Evolutionary conservation across 2,888 invertebrate species (phyloP), one percentile per base, ranked within the genome.

Genomic region (Chymomyza caudatula): DNA sequence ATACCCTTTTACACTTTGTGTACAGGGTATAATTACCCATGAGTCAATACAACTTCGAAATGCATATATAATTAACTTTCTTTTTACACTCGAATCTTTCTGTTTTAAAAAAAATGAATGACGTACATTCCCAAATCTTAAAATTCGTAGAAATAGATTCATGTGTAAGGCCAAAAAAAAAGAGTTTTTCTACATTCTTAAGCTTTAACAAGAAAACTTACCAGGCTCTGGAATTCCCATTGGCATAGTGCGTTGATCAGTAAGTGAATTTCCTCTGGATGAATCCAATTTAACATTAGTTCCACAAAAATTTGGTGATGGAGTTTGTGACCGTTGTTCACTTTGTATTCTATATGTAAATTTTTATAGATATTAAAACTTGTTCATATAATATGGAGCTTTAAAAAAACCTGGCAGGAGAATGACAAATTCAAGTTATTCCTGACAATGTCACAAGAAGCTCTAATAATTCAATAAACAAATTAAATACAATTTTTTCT

Each of bases 271-370:
- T 29, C 69, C 73, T 29, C 68, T 67, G 15, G 71, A 71, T 5
- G 69, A 56, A 15, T 77, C 77, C 37, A 65, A 47, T 60, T 76
- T 77, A 15, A 63, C 37, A 20, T 69, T 59, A 13, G 71, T 56
- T 20, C 66, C 76, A 37, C 87, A 87, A 54, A 90, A 88, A 85
- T 92, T 91, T 1, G 92, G 92, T 73, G 92, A 92, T 23, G 92
- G 92, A 70, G 91, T 92, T 80, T 91, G 92, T 6, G 92, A 92
- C 67, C 91, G 87, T 23, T 89, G 85, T 15, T 88, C 88, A 47
- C 67, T 62, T 25, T 77, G 73, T 37, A 67, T 67, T 37, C 81
- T 85, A 47, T 5, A 2, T 22, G 3, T 3, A 54, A 23, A 37
- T 37, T 8, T 37, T 0, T 37, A 43, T 3, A 29, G n/a, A 8